phyloP scores from a whole-genome alignment of 2,888 invertebrate species.

The Aphodius sticticus region DNA sequence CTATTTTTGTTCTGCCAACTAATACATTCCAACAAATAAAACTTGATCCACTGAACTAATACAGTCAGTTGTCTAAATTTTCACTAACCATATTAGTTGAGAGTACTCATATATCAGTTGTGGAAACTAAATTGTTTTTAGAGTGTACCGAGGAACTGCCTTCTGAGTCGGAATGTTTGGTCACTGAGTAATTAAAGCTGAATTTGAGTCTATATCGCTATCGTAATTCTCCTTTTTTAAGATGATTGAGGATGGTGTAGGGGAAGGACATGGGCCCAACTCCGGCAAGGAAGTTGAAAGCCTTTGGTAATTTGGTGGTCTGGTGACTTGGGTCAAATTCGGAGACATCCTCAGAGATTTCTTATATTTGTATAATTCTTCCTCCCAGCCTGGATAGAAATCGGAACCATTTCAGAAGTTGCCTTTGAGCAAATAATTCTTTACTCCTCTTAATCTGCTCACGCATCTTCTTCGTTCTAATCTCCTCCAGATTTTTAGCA shows the following conservation, averaged over 20 bases:
- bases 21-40: too few relatives aligned
- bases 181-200: conserved; percentile 65
- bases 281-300: conserved; percentile 80
- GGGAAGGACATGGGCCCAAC: conserved; percentile 78
- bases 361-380: conserved; percentile 84
- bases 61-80: too few relatives aligned
- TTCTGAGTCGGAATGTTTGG: conserved; percentile 71
- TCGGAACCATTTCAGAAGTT: conserved; percentile 74
- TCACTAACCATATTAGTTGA: too few relatives aligned
- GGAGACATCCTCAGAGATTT: conserved; percentile 83
- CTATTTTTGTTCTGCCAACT: too few relatives aligned
- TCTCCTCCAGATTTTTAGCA: conserved; percentile 40
- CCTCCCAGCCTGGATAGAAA: conserved; percentile 83
- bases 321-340: conserved; percentile 80
- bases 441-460: conserved; percentile 48
- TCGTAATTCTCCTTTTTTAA: conserved; percentile 60
- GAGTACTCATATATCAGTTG: too few relatives aligned
- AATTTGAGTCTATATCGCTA: conserved; percentile 74
- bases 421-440: conserved; percentile 25
- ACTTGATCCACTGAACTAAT: too few relatives aligned
- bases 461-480: conserved; percentile 52
- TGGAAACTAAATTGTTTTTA: too few relatives aligned
- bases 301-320: conserved; percentile 73
- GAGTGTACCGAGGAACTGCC: conserved; percentile 74
- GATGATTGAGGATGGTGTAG: conserved; percentile 70